A percentile compares a stretch with the other conserved stretches of the same genome.
These are phyloP conservation scores for Machimus rusticus DNA, from an alignment of 2,888 invertebrate species.

Conservation along the genomic window DNA sequence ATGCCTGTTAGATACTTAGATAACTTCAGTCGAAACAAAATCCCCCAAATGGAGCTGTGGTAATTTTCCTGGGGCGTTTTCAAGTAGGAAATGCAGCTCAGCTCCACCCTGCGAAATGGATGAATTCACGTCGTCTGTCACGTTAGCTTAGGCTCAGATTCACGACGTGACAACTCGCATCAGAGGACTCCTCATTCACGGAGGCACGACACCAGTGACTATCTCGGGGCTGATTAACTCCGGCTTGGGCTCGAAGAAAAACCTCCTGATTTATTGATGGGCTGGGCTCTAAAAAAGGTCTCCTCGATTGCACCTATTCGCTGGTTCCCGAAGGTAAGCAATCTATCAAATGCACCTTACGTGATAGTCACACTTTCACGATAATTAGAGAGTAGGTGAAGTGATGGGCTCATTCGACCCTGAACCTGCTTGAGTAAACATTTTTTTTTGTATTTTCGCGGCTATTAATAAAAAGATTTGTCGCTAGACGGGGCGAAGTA, in stretches of 20 bases:
- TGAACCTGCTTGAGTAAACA: background rate
- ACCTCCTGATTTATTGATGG: background rate
- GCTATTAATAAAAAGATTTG: background rate
- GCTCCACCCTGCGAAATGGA: background rate
- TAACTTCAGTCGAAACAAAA: background rate
- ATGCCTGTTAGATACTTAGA: background rate
- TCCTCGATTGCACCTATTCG: background rate
- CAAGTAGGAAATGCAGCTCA: background rate
- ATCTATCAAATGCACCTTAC: background rate
- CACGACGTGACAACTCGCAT: background rate
- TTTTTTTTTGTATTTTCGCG: background rate
- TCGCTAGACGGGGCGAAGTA: background rate
- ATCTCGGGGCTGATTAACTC: background rate
- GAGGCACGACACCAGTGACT: background rate
- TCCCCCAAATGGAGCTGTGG: background rate
- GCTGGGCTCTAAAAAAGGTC: background rate
- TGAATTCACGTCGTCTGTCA: background rate
- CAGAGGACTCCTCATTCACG: background rate
- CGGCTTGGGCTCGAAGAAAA: background rate
- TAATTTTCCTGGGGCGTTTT: background rate
- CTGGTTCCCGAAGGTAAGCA: background rate
- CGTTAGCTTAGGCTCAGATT: background rate
- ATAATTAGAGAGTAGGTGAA: background rate
- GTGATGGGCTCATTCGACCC: background rate
- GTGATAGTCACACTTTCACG: background rate